Conservation (phyloP, 2,113 vertebrate species). For the Chitala chitala region DNA sequence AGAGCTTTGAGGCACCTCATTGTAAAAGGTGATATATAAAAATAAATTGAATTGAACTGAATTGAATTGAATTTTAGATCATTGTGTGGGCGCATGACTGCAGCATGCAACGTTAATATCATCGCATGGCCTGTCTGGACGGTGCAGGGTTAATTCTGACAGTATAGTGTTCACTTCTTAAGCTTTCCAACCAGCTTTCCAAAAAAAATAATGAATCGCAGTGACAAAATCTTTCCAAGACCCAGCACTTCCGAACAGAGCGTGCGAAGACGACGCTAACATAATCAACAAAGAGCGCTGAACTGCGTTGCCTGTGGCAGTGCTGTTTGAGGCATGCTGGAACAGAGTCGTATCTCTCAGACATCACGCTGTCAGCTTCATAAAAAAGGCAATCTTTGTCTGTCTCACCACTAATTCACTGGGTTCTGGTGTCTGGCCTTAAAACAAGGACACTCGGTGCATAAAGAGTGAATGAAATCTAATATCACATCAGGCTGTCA, state of each 20-base stretch:
- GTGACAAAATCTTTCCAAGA: slow-evolving; percentile 43
- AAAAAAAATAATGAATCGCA: slow-evolving; percentile 10
- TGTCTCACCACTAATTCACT: slow-evolving; percentile 18
- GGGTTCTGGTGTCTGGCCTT: slow-evolving; percentile 35
- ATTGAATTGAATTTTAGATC: too few species aligned
- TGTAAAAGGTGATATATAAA: too few species aligned
- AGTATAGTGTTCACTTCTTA: too few species aligned
- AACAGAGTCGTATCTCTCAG: slow-evolving; percentile 40
- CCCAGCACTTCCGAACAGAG: slow-evolving; percentile 27
- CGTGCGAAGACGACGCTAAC: slow-evolving; percentile 10
- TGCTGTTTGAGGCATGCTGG: slow-evolving; percentile 30
- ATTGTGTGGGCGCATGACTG: too few species aligned
- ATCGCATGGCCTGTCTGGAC: too few species aligned
- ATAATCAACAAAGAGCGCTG: slow-evolving; percentile 18
- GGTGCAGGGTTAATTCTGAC: too few species aligned
- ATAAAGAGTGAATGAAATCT: neutral
- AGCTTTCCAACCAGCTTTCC: neutral
- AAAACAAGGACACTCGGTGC: neutral
- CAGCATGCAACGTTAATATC: too few species aligned
- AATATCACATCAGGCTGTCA: neutral
- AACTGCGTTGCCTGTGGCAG: neutral
- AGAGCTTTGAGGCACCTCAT: too few species aligned
- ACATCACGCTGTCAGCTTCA: slow-evolving; percentile 24
- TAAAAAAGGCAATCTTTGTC: slow-evolving; percentile 14
- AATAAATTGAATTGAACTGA: too few species aligned